Evolutionary conservation across 2,797 vertebrate genomes (phyloP).

Genomic region (Oreonectes daqikongensis): DNA sequence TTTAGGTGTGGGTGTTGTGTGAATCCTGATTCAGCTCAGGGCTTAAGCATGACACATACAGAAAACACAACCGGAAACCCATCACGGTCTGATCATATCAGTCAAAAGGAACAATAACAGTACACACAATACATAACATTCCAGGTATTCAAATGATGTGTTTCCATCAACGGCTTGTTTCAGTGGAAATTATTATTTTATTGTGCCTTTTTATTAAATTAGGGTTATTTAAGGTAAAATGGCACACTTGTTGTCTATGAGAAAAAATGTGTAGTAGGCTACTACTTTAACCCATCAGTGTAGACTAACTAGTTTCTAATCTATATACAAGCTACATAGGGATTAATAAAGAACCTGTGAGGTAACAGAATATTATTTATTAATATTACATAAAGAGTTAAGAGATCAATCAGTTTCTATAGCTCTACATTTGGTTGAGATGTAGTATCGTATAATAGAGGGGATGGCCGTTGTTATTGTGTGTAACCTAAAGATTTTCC

Average conservation of each 20-base stretch:
- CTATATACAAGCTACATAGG: too few species aligned
- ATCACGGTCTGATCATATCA: conserved; percentile 3
- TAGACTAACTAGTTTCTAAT: too few species aligned
- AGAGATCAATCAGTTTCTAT: neutral
- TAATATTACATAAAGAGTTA: neutral
- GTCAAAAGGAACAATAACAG: conserved; percentile 7
- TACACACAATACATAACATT: neutral
- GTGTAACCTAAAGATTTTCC: neutral
- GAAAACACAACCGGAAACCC: conserved; percentile 8
- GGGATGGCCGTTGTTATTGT: neutral
- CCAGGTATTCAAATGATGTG: neutral
- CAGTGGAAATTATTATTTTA: too few species aligned
- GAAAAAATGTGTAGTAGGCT: too few species aligned
- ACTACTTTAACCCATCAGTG: too few species aligned
- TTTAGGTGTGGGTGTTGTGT: neutral
- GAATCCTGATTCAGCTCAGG: neutral
- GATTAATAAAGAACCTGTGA: neutral
- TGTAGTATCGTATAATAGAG: neutral
- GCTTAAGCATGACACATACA: neutral
- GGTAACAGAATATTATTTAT: neutral
- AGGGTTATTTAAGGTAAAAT: too few species aligned
- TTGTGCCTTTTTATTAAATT: too few species aligned
- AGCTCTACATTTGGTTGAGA: neutral
- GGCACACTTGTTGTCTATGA: too few species aligned
- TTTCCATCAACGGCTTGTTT: neutral